Percentiles rank a stretch among this genome's conserved stretches.
Conservation (phyloP, 2,797 vertebrate species). For the Euphonia xanthogaster region DNA sequence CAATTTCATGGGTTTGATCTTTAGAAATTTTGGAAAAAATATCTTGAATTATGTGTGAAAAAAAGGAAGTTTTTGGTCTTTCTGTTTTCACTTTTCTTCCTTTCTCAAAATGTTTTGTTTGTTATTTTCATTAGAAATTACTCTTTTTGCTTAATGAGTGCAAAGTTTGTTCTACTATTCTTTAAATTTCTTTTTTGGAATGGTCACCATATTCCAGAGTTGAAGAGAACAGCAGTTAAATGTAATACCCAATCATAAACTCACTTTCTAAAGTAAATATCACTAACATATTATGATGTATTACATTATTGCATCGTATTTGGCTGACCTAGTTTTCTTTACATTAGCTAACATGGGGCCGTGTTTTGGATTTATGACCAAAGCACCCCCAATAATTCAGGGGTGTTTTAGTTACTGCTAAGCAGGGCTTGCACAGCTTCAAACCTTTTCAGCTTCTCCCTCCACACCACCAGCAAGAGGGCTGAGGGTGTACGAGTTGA, state of each 20-base stretch:
- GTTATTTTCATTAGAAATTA: background rate
- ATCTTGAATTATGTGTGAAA: background rate
- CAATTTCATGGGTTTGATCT: slow-evolving; percentile 31
- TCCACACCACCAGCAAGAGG: background rate
- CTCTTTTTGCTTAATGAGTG: background rate
- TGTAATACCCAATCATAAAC: background rate
- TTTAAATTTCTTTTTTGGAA: slow-evolving; percentile 19
- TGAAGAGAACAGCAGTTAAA: background rate
- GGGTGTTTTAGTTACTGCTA: background rate
- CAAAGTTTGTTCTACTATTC: slow-evolving; percentile 1
- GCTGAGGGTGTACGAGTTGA: background rate
- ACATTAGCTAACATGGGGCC: background rate
- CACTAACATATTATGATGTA: background rate
- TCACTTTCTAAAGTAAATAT: slow-evolving; percentile 10
- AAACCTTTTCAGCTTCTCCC: background rate
- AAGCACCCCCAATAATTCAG: background rate
- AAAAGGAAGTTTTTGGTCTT: background rate
- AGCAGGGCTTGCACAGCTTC: background rate
- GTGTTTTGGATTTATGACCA: background rate
- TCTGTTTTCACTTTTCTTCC: slow-evolving; percentile 34
- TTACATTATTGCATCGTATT: background rate
- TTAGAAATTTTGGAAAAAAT: slow-evolving; percentile 47
- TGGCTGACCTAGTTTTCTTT: background rate
- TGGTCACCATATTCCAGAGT: background rate
- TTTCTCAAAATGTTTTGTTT: background rate